phyloP scores from a whole-genome alignment of 2,888 invertebrate species.

The Ichneumoninae sp. region DNA sequence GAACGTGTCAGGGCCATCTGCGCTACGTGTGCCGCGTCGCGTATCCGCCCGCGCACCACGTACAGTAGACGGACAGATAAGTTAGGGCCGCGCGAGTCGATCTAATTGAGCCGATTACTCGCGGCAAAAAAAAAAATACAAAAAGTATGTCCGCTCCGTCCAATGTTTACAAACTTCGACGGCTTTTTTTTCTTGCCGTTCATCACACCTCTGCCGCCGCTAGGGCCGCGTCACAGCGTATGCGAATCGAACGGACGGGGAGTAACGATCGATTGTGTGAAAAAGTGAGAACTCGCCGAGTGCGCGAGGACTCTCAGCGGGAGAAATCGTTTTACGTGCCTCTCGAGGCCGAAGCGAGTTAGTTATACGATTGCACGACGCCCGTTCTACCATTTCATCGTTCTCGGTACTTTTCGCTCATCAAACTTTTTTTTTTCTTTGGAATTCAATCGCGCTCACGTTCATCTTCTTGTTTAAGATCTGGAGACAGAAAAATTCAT shows the following conservation, averaged over 20 bases:
- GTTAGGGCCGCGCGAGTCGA: neutral
- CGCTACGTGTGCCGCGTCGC: constrained; percentile 16
- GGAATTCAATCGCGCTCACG: neutral
- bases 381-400: constrained; percentile 28
- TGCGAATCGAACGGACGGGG: neutral
- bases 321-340: constrained; percentile 58
- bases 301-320: constrained; percentile 39
- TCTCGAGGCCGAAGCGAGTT: constrained; percentile 45
- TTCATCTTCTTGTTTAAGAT: constrained; percentile 5
- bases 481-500: neutral
- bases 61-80: neutral
- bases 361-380: constrained; percentile 33
- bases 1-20: constrained; percentile 2
- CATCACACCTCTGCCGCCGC: neutral
- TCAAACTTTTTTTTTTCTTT: neutral
- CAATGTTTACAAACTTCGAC: constrained; percentile 32
- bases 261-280: neutral
- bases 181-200: neutral
- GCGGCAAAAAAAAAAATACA: neutral
- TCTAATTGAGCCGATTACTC: neutral
- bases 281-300: constrained; percentile 16
- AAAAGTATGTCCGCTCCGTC: neutral
- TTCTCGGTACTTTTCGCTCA: constrained; percentile 33
- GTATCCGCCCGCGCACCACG: neutral
- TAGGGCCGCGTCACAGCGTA: neutral